These are phyloP conservation scores for Labeo calbasu DNA, from an alignment of 2,797 vertebrate genomes.

Conservation along the genomic window DNA sequence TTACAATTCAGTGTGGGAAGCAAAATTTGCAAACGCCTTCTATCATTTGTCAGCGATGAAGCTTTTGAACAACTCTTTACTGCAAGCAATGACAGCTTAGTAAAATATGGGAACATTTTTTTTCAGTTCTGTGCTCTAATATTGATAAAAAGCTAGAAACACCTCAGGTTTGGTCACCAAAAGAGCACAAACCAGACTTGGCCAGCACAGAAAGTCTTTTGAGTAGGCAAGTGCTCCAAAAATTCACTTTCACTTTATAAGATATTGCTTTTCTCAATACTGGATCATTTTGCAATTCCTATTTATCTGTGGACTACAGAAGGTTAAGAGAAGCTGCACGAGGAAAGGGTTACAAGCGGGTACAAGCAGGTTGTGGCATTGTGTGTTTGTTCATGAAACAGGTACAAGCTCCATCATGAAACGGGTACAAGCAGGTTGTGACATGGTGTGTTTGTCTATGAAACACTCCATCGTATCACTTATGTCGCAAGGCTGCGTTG, in stretches of 20 bases:
- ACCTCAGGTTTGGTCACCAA: background rate
- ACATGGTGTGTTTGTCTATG: background rate
- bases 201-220: background rate
- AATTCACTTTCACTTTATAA: background rate
- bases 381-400: background rate
- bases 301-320: slow-evolving; percentile 23
- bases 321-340: background rate
- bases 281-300: slow-evolving; percentile 5
- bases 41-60: background rate
- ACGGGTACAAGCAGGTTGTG: slow-evolving; percentile 3
- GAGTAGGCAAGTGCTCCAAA: background rate
- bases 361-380: slow-evolving; percentile 22
- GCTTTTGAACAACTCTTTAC: background rate
- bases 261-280: background rate
- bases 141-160: background rate
- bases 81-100: background rate
- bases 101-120: background rate
- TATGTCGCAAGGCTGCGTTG: slow-evolving; percentile 15
- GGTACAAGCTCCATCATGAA: background rate
- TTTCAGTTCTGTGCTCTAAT: background rate
- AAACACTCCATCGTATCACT: slow-evolving; percentile 3
- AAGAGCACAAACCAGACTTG: background rate
- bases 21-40: background rate
- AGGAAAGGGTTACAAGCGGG: background rate
- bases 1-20: background rate